Percentiles rank a stretch among this genome's conserved stretches.
Conservation (phyloP, 2,113 vertebrate species). For the Alligator sinensis region DNA sequence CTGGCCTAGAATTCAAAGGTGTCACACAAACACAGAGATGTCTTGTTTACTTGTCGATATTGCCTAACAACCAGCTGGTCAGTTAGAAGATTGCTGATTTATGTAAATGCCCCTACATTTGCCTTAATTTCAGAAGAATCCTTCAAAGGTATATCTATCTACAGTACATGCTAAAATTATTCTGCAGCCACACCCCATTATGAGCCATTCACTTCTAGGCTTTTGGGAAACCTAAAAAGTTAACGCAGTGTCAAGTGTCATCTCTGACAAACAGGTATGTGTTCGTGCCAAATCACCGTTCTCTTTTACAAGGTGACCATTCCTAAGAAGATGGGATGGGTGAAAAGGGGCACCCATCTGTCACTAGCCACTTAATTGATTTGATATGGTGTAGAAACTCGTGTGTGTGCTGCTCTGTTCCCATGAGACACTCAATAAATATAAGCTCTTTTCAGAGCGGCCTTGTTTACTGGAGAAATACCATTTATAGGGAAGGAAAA, state of each 20-base stretch:
- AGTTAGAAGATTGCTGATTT: background rate
- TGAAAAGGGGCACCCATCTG: background rate
- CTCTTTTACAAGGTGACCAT: rapidly evolving
- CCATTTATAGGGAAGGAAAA: rapidly evolving
- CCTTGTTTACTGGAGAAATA: background rate
- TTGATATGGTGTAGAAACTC: background rate
- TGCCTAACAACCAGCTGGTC: background rate
- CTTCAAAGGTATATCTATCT: background rate
- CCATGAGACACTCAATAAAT: rapidly evolving
- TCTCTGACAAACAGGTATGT: background rate
- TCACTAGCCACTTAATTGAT: too few relatives aligned
- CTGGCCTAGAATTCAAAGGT: background rate
- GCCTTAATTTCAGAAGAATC: background rate
- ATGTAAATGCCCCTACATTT: background rate
- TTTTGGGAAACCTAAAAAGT: background rate
- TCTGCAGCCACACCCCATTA: background rate
- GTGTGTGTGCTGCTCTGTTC: background rate
- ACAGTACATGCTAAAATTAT: background rate
- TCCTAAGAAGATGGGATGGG: too few relatives aligned
- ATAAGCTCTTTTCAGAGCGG: background rate
- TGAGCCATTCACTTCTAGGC: background rate
- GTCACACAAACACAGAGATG: rapidly evolving
- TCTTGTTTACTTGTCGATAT: background rate
- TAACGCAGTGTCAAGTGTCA: background rate
- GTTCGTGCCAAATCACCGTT: background rate